Evolutionary conservation across 2,888 invertebrate species (phyloP), one percentile per base, ranked within the genome.

Genomic region (Metopia argyrocephala): DNA sequence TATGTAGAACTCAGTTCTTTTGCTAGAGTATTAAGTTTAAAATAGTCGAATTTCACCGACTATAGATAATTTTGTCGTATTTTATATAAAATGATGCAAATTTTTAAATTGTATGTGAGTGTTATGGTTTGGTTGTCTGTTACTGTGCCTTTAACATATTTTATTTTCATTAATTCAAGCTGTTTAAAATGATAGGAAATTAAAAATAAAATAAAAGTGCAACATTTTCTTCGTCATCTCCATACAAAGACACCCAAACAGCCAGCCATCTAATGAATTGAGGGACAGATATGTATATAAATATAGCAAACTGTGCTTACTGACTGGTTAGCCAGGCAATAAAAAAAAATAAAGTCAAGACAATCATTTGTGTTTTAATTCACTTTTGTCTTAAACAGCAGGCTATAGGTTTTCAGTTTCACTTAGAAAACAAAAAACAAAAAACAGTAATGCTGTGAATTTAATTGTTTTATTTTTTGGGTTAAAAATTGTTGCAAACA

Each of bases 131-230:
- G 25, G 25, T 25, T 52, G 52, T 28, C 27, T 27, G 18, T n/a
- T n/a, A n/a, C 23, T 38, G 15, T 57, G 61, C 27, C 70, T 81
- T 78, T 66, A 78, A 78, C 70, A 78, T 81, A 81, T 75, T 75
- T 81, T 78, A 70, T 81, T 75, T 78, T 81, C 74, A 74, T 74
- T 75, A 81, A 81, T 61, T 81, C 81, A 81, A 81, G 81, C 81
- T 81, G 78, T 81, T 81, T 66, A 66, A 69, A 59, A 73, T 74
- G 45, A 54, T 48, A 73, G 46, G 64, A 45, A 68, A 20, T n/a
- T 4, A 66, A 64, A 65, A 70, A 56, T 6, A 52, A 74, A 4
- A 20, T 23, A 66, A 66, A 61, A 64, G 82, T 82, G 78, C 66
- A 79, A 83, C 75, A 79, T 75, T 69, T 78, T 79, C 71, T 84